Percentiles rank a stretch among this genome's conserved stretches.
Conservation (phyloP, 2,797 vertebrate genomes). For the Crypturellus tataupa region DNA sequence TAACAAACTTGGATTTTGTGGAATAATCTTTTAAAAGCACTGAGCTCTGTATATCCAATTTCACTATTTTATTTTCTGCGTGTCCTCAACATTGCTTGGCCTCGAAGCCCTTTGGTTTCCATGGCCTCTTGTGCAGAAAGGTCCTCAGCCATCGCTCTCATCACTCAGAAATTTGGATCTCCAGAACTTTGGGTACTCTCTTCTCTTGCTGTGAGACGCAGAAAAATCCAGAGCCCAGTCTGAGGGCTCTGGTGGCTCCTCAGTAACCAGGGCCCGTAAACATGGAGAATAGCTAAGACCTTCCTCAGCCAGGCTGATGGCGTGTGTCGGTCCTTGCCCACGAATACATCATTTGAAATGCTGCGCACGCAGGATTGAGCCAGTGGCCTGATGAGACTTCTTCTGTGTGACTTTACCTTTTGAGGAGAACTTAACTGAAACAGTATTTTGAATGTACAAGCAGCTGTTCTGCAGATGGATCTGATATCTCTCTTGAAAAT, state of each 20-base stretch:
- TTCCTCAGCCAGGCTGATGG: not conserved
- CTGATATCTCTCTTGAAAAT: not conserved
- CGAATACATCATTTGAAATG: not conserved
- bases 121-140: not conserved
- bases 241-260: not conserved
- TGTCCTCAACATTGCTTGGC: fast-evolving
- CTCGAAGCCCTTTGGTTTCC: not conserved
- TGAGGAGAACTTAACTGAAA: too few relatives aligned
- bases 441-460: not conserved
- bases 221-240: not conserved
- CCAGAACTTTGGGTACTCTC: not conserved
- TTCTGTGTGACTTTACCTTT: not conserved
- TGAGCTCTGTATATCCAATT: not conserved
- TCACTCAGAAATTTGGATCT: not conserved
- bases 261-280: not conserved
- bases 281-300: not conserved
- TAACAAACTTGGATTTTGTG: not conserved
- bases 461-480: not conserved
- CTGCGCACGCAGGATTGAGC: not conserved
- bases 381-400: not conserved
- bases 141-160: not conserved
- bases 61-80: not conserved
- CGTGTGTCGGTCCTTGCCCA: not conserved
- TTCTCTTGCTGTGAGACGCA: not conserved
- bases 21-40: not conserved